Conservation (phyloP, 2,888 invertebrate genomes). For the Synanthedon myopaeformis region DNA sequence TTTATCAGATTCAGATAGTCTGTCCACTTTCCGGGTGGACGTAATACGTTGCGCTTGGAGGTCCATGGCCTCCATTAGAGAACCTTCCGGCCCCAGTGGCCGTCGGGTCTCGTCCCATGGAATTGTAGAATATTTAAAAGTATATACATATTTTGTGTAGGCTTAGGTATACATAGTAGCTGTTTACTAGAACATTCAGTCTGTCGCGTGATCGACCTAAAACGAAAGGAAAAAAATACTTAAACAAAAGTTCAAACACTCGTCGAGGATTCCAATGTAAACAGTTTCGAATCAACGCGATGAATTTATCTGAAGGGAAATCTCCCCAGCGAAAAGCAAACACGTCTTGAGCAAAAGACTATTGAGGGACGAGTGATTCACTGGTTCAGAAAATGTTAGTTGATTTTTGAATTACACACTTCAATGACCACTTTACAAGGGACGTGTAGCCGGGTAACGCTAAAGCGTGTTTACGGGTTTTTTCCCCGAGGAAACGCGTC, state of each 20-base stretch:
- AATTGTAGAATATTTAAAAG: too few relatives aligned
- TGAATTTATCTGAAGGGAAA: conserved; percentile 57
- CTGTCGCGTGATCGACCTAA: background rate
- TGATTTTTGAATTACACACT: conserved; percentile 67
- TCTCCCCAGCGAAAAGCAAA: conserved; percentile 51
- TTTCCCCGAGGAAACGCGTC: background rate
- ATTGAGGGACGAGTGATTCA: conserved; percentile 53
- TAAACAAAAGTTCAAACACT: conserved; percentile 4
- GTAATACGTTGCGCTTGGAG: too few relatives aligned
- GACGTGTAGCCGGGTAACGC: conserved; percentile 13
- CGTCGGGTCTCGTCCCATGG: too few relatives aligned
- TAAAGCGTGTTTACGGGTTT: conserved; percentile 32
- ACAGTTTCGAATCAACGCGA: conserved; percentile 59
- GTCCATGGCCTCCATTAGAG: too few relatives aligned
- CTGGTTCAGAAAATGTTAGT: conserved; percentile 64
- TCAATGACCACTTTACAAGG: conserved; percentile 42
- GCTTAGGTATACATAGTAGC: too few relatives aligned
- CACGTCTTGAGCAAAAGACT: conserved; percentile 50
- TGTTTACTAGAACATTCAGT: too few relatives aligned
- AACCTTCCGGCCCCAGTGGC: too few relatives aligned
- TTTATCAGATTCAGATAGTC: too few relatives aligned
- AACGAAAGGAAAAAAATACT: background rate
- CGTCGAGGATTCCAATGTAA: conserved; percentile 41
- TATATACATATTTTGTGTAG: too few relatives aligned
- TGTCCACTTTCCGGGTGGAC: too few relatives aligned